Base-by-base conservation (phyloP, 2,113 vertebrate genomes). In the Rhagologus leucostigma region DNA sequence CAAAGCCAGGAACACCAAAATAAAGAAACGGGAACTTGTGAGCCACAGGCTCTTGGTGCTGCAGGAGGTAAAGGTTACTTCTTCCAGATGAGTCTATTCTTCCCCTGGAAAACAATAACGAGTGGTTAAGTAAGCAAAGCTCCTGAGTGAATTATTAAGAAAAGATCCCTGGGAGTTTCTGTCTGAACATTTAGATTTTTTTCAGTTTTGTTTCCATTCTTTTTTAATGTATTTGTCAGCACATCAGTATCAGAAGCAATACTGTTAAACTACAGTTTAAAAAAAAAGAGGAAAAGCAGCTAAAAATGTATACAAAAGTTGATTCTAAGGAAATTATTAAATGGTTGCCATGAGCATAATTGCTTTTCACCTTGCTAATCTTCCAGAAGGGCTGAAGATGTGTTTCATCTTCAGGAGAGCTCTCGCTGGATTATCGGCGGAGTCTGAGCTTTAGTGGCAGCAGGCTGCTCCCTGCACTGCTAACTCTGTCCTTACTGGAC, bases 11-110 rank as follows among this genome's bases (percentile, higher is more conserved):
- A n/a, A 46, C 7, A 39, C 5, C 4, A 74, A 44, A 52, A 62
- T 49, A 35, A 59, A 41, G 2, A 32, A 70, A 33, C 0, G 0
- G 9, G 20, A 46, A 4, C 7, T 29, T 83, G 13, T 57, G n/a
- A 71, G n/a, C 35, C 49, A 44, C 33, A 42, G 46, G 27, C 10
- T 82, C 5, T 42, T 47, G 9, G 6, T 57, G 30, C 49, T 67
- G 33, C 19, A 46, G 16, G 39, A 55, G 9, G 18, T 65, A 65
- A 79, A 89, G 9, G 9, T 55, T 46, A 37, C 26, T 55, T 57
- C 42, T 71, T 60, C 57, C 33, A 20, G 16, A 55, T 13, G 3
- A 64, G 24, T 49, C 33, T 4, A 2, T 70, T 84, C 39, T 70
- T 80, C 37, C n/a, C 15, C 39, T 77, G 64, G 44, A 70, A 93